Base-by-base conservation (phyloP, 1,140 invertebrate species). In the Dendrolimus punctatus region DNA sequence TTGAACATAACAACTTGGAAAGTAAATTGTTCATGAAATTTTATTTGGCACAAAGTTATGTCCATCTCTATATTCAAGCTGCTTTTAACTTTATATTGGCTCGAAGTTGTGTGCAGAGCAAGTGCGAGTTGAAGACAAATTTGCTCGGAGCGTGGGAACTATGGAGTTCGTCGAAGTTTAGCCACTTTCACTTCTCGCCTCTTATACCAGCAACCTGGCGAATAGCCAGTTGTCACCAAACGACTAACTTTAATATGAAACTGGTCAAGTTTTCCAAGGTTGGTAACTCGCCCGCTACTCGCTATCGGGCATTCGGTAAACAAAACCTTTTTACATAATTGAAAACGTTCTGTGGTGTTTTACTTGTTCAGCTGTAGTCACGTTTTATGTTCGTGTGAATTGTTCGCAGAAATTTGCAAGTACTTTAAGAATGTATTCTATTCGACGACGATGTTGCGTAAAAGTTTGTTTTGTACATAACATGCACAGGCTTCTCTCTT, bases 31-130 rank as follows among this genome's bases (percentile, higher is more conserved):
- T 23, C 3, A 23, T 23, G 3, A 23, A 23, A 23, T 23, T 2
- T 23, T 23, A 23, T 23, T 23, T 23, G 23, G 23, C 23, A 23
- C 23, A 23, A 23, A 23, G 23, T 23, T 23, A 1, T 23, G 23
- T 23, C 23, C 23, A 23, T 23, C 23, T 23, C 23, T 23, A 23
- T 23, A 23, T 23, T 59, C 46, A 47, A 57, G 62, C 46, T 52
- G 56, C 43, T 63, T 57, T 54, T 57, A 71, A 79, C 59, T 71
- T 69, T 67, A 63, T 79, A 78, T 78, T 73, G 71, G 65, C 69
- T 50, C 41, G 44, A 57, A 59, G 55, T 66, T 36, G 23, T 40
- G 66, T 71, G 71, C 73, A 72, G 60, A 64, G 66, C 65, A 61
- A 60, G 60, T 64, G 55, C 55, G 64, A 63, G 50, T 52, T 61